Evolutionary conservation across 2,888 invertebrate genomes (phyloP).

Genomic region (Acronicta alni): DNA sequence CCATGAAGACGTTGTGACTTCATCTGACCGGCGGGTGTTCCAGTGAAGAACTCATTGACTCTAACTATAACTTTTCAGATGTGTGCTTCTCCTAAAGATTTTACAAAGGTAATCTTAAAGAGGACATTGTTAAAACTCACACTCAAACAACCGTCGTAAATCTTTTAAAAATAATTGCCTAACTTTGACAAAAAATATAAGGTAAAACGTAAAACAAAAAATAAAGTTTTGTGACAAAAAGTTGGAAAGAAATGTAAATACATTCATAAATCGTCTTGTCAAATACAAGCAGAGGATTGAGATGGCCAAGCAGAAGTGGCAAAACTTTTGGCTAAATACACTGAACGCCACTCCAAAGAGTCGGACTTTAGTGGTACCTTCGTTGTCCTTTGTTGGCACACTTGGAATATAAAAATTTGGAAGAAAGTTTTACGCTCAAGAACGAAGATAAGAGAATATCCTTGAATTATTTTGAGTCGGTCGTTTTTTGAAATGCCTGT

Average conservation of each 20-base stretch:
- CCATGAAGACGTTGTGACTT: too few species aligned
- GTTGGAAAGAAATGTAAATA: conserved; percentile 30
- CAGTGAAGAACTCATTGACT: too few species aligned
- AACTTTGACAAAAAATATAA: conserved; percentile 17
- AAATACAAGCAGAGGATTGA: conserved; percentile 42
- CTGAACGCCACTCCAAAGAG: conserved; percentile 45
- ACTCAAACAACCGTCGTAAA: conserved; percentile 17
- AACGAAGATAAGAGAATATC: too few species aligned
- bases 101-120: background rate
- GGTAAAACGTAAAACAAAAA: conserved; percentile 20
- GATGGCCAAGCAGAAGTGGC: conserved; percentile 35
- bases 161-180: conserved; percentile 18
- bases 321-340: conserved; percentile 57
- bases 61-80: background rate
- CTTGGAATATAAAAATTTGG: conserved; percentile 18
- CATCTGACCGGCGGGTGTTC: too few species aligned
- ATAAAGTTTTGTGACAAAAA: conserved; percentile 24
- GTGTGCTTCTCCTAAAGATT: background rate
- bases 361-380: conserved; percentile 17
- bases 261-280: conserved; percentile 46
- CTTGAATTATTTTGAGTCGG: too few species aligned
- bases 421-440: conserved; percentile 11
- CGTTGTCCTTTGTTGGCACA: conserved; percentile 20
- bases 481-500: too few species aligned
- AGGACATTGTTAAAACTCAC: background rate